These are phyloP conservation scores for Epiperipatus broadwayi DNA, from an alignment of 2,888 invertebrate species.

Conservation along the genomic window DNA sequence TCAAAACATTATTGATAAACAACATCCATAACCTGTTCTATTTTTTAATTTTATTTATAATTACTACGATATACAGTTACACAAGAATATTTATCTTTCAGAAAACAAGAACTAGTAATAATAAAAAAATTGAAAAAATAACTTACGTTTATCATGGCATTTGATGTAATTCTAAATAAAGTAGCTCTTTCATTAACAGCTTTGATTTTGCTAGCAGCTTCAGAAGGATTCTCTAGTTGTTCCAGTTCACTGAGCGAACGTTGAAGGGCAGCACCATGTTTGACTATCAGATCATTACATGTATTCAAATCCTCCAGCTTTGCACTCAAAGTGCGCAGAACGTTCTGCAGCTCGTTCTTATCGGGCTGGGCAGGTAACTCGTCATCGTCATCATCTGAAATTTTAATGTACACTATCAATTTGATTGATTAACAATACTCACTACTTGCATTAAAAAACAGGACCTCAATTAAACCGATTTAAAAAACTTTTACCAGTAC, in stretches of 20 bases:
- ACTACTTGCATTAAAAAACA: no score
- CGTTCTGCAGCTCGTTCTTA: slow-evolving; percentile 35
- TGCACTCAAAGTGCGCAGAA: slow-evolving; percentile 41
- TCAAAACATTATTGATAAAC: no score
- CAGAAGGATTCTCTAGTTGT: slow-evolving; percentile 23
- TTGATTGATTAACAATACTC: neutral
- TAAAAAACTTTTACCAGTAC: no score
- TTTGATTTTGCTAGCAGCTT: slow-evolving; percentile 49
- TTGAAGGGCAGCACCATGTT: slow-evolving; percentile 67
- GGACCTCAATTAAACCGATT: no score
- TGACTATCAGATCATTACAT: slow-evolving; percentile 70
- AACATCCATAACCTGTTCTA: no score
- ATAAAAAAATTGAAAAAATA: no score
- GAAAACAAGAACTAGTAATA: no score
- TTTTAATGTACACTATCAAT: slow-evolving; percentile 5
- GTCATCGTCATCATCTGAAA: slow-evolving; percentile 47
- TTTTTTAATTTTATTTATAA: no score
- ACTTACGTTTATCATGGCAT: slow-evolving; percentile 85
- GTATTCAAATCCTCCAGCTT: slow-evolving; percentile 75
- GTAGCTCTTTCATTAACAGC: slow-evolving; percentile 80
- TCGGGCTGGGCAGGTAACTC: slow-evolving; percentile 35
- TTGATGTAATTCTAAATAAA: slow-evolving; percentile 79
- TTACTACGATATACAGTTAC: no score
- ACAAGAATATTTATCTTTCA: no score
- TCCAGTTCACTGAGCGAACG: slow-evolving; percentile 30